phyloP scores from a whole-genome alignment of 2,113 vertebrate genomes.

The Phrynocephalus versicolor region DNA sequence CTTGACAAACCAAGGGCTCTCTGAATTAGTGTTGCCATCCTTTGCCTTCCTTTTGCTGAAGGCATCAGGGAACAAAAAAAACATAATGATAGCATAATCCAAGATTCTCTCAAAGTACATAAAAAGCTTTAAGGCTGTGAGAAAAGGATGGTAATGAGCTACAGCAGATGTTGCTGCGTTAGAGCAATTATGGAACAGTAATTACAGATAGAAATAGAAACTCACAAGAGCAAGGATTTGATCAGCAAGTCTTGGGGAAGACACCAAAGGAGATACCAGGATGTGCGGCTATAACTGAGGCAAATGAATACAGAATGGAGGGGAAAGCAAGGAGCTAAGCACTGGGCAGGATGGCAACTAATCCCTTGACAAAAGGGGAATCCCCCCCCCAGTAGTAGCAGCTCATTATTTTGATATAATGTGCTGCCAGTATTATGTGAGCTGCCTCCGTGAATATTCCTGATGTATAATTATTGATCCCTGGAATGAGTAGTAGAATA shows the following conservation, averaged over 20 bases:
- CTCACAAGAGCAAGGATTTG: constrained; percentile 50
- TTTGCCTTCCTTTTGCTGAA: constrained; percentile 49
- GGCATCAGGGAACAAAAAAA: constrained; percentile 47
- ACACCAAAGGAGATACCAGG: constrained; percentile 41
- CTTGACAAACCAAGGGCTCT: constrained; percentile 11
- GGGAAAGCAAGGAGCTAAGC: background rate
- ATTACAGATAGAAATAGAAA: constrained; percentile 66
- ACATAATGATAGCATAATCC: constrained; percentile 50
- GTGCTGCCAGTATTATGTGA: too few species aligned
- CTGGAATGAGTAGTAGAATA: too few species aligned
- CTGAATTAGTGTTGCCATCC: constrained; percentile 33
- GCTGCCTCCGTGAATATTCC: too few species aligned
- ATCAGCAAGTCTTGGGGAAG: constrained; percentile 53
- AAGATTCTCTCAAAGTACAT: constrained; percentile 59
- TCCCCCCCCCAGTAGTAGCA: too few species aligned
- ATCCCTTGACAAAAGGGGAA: background rate
- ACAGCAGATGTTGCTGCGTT: constrained; percentile 67
- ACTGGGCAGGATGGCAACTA: background rate
- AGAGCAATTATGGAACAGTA: constrained; percentile 53
- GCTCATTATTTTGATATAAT: too few species aligned
- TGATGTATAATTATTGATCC: too few species aligned
- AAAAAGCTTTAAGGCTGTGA: constrained; percentile 52
- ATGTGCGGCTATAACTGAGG: constrained; percentile 14
- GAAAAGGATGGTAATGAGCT: constrained; percentile 62
- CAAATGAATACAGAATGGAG: constrained; percentile 15